Conservation (phyloP, 2,888 invertebrate genomes). For the Lamellibrachia columna region DNA sequence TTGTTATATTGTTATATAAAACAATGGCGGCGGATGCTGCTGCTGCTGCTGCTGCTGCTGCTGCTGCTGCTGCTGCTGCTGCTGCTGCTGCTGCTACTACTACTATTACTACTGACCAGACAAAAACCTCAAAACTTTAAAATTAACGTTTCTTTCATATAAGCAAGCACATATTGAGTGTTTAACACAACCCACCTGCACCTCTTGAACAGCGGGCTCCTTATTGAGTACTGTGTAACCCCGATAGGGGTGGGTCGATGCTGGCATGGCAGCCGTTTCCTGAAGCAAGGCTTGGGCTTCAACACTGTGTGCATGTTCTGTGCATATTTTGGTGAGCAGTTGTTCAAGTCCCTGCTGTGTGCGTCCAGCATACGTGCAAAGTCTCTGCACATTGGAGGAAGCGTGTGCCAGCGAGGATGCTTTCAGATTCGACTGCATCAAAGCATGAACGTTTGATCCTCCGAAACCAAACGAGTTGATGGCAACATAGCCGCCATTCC, state of each 20-base stretch:
- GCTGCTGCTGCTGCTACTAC: too few relatives aligned
- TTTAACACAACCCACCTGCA: slow-evolving; percentile 43
- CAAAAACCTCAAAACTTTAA: too few relatives aligned
- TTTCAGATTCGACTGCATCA: background rate
- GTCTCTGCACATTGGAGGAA: slow-evolving; percentile 73
- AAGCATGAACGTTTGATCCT: slow-evolving; percentile 72
- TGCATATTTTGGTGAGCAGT: slow-evolving; percentile 79
- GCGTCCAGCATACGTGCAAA: slow-evolving; percentile 84
- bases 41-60: too few relatives aligned
- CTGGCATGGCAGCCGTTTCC: slow-evolving; percentile 64
- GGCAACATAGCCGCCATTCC: slow-evolving; percentile 91
- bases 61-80: too few relatives aligned
- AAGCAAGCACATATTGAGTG: too few relatives aligned
- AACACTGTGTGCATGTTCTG: slow-evolving; percentile 46
- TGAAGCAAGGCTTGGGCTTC: slow-evolving; percentile 59
- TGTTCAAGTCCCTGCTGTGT: slow-evolving; percentile 80
- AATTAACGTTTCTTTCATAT: too few relatives aligned
- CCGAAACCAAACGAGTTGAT: slow-evolving; percentile 98
- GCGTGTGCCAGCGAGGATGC: slow-evolving; percentile 38
- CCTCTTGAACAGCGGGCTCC: slow-evolving; percentile 53
- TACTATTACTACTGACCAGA: too few relatives aligned
- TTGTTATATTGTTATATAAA: too few relatives aligned
- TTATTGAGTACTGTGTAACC: slow-evolving; percentile 82
- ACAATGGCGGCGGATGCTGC: too few relatives aligned
- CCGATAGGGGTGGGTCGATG: slow-evolving; percentile 81